phyloP scores from a whole-genome alignment of 2,797 vertebrate species.

The Takifugu rubripes region DNA sequence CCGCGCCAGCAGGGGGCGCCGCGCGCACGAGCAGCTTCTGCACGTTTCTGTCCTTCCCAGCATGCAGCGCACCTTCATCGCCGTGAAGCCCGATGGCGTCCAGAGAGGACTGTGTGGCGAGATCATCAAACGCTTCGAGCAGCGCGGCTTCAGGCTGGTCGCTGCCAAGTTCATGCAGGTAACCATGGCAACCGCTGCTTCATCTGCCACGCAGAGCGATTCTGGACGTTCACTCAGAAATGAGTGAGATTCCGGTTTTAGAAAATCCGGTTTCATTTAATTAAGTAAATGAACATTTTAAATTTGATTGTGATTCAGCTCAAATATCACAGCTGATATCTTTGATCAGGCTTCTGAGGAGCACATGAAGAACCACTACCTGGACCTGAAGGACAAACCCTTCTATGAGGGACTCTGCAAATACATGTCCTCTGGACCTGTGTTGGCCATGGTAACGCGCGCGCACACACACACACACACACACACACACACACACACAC shows the following conservation, averaged over 20 bases:
- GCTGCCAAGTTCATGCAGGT: slow-evolving; percentile 86
- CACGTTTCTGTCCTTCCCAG: slow-evolving; percentile 7
- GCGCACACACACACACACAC: too few species aligned
- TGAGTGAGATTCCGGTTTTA: too few species aligned
- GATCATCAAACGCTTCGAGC: slow-evolving; percentile 89
- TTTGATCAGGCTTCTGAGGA: slow-evolving; percentile 82
- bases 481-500: background rate
- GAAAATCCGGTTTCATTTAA: too few species aligned
- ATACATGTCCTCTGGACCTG: slow-evolving; percentile 88
- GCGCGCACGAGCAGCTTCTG: too few species aligned
- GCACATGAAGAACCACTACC: slow-evolving; percentile 87
- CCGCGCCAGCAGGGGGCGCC: too few species aligned
- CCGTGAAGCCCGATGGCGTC: slow-evolving; percentile 91
- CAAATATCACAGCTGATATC: too few species aligned
- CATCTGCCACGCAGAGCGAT: too few species aligned
- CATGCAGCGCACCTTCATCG: slow-evolving; percentile 87
- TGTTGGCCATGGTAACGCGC: slow-evolving; percentile 85
- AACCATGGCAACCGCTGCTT: slow-evolving; percentile 8
- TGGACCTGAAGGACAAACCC: slow-evolving; percentile 87
- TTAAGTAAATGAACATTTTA: too few species aligned
- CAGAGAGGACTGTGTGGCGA: slow-evolving; percentile 88
- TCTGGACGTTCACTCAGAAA: too few species aligned
- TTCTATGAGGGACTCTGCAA: slow-evolving; percentile 87
- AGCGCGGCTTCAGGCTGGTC: slow-evolving; percentile 84
- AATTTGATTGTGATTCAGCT: too few species aligned